Percentiles rank a stretch among this genome's conserved stretches.
Evolutionary conservation across 2,113 vertebrate genomes (phyloP).

Genomic region (Saccopteryx leptura): DNA sequence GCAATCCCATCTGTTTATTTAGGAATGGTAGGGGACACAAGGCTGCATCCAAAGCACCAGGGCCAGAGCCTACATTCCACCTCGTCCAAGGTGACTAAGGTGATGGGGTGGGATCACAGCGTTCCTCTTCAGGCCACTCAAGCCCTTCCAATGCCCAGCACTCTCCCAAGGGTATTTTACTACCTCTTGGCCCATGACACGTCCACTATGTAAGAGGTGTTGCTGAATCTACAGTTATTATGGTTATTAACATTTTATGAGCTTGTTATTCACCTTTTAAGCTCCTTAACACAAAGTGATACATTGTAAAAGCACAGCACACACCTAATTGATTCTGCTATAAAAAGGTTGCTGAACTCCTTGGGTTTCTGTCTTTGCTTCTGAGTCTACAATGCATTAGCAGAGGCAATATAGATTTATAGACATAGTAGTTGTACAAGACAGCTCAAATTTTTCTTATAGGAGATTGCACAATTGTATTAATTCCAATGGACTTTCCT

Average conservation of each 20-base stretch:
- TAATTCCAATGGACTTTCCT: background rate
- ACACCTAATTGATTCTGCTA: conserved; percentile 85
- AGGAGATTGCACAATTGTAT: background rate
- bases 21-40: background rate
- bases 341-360: conserved; percentile 82
- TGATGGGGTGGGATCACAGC: conserved; percentile 17
- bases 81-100: conserved; percentile 69
- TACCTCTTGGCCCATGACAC: conserved; percentile 84
- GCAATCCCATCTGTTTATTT: background rate
- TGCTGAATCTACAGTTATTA: conserved; percentile 85
- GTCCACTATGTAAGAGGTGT: conserved; percentile 85
- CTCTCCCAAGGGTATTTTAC: conserved; percentile 84
- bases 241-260: conserved; percentile 90
- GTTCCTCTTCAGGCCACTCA: conserved; percentile 78
- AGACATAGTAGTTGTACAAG: conserved; percentile 68
- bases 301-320: conserved; percentile 85
- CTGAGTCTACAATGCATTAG: conserved; percentile 72
- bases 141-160: conserved; percentile 72
- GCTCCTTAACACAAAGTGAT: conserved; percentile 86
- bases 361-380: conserved; percentile 76
- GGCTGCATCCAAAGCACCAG: conserved; percentile 1
- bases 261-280: conserved; percentile 89
- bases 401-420: conserved; percentile 73
- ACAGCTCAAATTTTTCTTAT: conserved; percentile 68
- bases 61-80: background rate